These are phyloP conservation scores for Drosophila tsacasi DNA, from an alignment of 1,140 invertebrate species.

Conservation along the genomic window DNA sequence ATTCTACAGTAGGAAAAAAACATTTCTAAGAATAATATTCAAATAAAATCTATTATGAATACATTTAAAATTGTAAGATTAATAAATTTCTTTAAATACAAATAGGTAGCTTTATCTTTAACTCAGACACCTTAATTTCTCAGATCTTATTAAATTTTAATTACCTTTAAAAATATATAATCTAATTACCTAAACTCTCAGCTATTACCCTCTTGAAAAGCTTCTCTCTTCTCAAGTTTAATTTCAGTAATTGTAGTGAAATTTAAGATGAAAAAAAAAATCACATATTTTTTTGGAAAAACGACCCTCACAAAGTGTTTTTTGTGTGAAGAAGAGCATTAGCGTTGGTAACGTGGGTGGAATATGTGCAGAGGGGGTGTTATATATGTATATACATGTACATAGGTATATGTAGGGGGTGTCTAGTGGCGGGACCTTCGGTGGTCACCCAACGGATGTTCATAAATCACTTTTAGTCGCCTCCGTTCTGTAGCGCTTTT, in stretches of 20 bases:
- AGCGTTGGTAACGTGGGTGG: constrained; percentile 10
- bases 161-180: not conserved
- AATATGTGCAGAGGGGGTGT: constrained; percentile 5
- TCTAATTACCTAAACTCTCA: not conserved
- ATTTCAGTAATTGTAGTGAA: constrained; percentile 43
- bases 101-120: too few relatives aligned
- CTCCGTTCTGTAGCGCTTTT: constrained; percentile 53
- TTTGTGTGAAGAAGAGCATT: constrained; percentile 7
- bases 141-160: not conserved
- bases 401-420: constrained; percentile 15
- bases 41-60: too few relatives aligned
- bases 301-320: constrained; percentile 11
- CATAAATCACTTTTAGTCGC: constrained; percentile 71
- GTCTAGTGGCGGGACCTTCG: constrained; percentile 16
- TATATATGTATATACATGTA: not conserved
- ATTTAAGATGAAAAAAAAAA: constrained; percentile 36
- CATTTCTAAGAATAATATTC: too few relatives aligned
- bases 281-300: constrained; percentile 20
- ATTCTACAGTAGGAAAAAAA: too few relatives aligned
- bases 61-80: too few relatives aligned
- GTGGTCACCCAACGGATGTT: constrained; percentile 56
- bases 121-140: not conserved
- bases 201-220: too few relatives aligned
- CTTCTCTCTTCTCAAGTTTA: not conserved
- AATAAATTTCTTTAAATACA: too few relatives aligned